Base-by-base conservation (phyloP, 2,888 invertebrate species). In the Agrotis ipsilon region DNA sequence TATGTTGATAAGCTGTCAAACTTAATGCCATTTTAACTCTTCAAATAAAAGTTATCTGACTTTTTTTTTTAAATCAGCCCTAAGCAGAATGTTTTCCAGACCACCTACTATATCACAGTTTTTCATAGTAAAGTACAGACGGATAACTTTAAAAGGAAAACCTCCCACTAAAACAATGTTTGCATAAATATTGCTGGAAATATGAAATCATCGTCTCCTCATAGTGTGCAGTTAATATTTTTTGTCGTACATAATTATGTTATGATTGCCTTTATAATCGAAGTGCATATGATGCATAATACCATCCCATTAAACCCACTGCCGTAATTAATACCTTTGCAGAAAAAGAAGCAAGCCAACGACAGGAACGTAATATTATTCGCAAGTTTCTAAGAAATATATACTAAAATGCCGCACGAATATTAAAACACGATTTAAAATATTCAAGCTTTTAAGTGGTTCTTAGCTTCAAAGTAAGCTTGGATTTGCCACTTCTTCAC, bases 201-300 rank as follows among this genome's bases (percentile, higher is more conserved):
- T 68, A 85, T 90, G 88, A 88, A 79, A 81, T 88, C 89, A 89
- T 86, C 81, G 52, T 54, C 39, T 68, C 63, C 62, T 45, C 64
- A 86, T 91, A 87, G 84, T 82, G 66, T 83, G 81, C 80, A 84
- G 71, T 75, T 62, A 68, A 70, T 68, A 80, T 90, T 91, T 91
- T 93, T 93, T 92, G 90, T 91, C 88, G 59, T 80, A 54, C 74
- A 85, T 86, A 85, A 90, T 91, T 89, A 89, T 86, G 57, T 87
- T 88, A 89, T 88, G 90, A 91, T 90, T 91, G 87, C 87, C 86
- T 84, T 90, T 86, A 90, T 89, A 90, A 92, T 90, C 86, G 86
- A 88, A 88, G 89, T 92, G 94, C 88, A 87, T 85, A 87, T 85
- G 84, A 89, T 91, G 90, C 91, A 93, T 94, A 94, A 93, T 93